These are phyloP conservation scores for Dryomyza anilis DNA, from an alignment of 2,888 invertebrate genomes.

Conservation along the genomic window DNA sequence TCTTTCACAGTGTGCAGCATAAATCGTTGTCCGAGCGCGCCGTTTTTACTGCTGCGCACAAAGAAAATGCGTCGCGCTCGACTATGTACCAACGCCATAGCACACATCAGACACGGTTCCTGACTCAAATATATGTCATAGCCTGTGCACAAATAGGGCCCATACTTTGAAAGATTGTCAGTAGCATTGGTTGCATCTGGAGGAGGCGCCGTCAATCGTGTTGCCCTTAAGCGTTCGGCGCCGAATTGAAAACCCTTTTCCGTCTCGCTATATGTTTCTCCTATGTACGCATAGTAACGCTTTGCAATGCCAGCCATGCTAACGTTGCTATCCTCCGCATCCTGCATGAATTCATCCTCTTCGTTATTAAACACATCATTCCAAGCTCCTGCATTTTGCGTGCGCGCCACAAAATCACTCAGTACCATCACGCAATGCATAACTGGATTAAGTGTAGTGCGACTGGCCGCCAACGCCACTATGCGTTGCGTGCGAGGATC, in stretches of 20 bases:
- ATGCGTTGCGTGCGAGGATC: constrained; percentile 72
- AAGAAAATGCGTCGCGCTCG: constrained; percentile 83
- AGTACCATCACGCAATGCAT: constrained; percentile 86
- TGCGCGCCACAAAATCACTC: constrained; percentile 81
- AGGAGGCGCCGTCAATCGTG: background rate
- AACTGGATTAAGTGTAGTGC: constrained; percentile 68
- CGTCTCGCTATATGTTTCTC: constrained; percentile 50
- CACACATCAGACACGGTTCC: constrained; percentile 94
- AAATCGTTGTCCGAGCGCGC: constrained; percentile 73
- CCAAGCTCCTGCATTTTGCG: constrained; percentile 82
- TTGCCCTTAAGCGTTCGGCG: constrained; percentile 53
- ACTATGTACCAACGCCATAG: constrained; percentile 95
- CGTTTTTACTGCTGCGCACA: constrained; percentile 65
- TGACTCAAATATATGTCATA: constrained; percentile 80
- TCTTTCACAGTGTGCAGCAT: constrained; percentile 79
- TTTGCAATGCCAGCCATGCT: constrained; percentile 61
- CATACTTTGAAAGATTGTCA: constrained; percentile 60
- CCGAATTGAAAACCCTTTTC: constrained; percentile 60
- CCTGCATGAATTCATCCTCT: constrained; percentile 36
- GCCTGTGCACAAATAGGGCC: constrained; percentile 85
- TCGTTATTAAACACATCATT: constrained; percentile 32
- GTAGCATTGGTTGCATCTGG: constrained; percentile 26
- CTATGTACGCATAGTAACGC: constrained; percentile 52
- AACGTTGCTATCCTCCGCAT: constrained; percentile 14
- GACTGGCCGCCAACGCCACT: constrained; percentile 68